Percentiles rank a stretch among this genome's conserved stretches.
Conservation (phyloP, 64 coral and sea anemone species). For the Montipora cactus region DNA sequence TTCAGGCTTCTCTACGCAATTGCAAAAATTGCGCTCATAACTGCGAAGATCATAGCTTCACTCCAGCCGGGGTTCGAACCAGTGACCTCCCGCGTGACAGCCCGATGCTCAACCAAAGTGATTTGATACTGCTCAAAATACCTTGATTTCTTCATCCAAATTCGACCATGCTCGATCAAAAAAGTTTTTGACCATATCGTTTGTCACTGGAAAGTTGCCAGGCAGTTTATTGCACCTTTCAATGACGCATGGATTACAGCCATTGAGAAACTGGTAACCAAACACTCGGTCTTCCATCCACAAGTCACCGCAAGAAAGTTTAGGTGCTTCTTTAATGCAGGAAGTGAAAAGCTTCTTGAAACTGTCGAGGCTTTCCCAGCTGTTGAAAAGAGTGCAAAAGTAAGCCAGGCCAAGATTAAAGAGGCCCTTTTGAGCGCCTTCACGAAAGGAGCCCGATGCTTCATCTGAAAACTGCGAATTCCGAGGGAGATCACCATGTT, state of each 20-base stretch:
- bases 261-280: conserved; percentile 92
- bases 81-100: too few species aligned
- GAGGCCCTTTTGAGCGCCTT: conserved; percentile 43
- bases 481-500: conserved; percentile 70
- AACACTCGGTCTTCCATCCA: conserved; percentile 91
- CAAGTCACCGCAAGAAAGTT: conserved; percentile 52
- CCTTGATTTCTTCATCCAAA: conserved; percentile 79
- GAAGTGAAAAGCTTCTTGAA: conserved; percentile 74
- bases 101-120: too few species aligned
- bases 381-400: conserved; percentile 62
- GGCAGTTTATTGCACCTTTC: conserved; percentile 81
- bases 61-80: too few species aligned
- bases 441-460: conserved; percentile 52
- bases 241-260: conserved; percentile 81
- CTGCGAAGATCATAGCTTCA: too few species aligned
- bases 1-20: too few species aligned
- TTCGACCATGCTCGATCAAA: conserved; percentile 78
- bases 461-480: conserved; percentile 77
- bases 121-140: not conserved
- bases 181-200: conserved; percentile 63
- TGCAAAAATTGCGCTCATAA: too few species aligned
- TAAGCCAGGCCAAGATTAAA: conserved; percentile 75
- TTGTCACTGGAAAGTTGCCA: conserved; percentile 73
- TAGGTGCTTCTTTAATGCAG: conserved; percentile 41
- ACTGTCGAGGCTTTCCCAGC: conserved; percentile 76